Percentiles rank a stretch among this genome's conserved stretches.
Conservation (phyloP, 2,797 vertebrate species). For the Myripristis jacobus region DNA sequence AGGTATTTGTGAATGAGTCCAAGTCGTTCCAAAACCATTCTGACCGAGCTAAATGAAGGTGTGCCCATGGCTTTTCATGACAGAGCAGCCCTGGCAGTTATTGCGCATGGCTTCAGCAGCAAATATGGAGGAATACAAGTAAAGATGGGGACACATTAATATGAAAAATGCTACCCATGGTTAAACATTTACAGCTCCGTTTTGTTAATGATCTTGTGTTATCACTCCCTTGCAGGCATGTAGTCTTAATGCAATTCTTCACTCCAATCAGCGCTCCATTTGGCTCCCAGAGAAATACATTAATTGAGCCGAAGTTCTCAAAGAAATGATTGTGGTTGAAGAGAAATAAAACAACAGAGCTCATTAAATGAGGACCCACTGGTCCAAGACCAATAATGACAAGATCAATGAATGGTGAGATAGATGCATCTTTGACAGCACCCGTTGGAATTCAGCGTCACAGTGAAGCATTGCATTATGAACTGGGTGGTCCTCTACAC, state of each 20-base stretch:
- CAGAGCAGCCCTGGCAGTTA: slow-evolving; percentile 1
- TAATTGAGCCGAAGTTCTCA: slow-evolving; percentile 71
- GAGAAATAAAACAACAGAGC: slow-evolving; percentile 46
- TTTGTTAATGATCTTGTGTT: slow-evolving; percentile 76
- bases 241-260: slow-evolving; percentile 66
- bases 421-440: slow-evolving; percentile 50
- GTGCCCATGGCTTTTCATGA: slow-evolving; percentile 1
- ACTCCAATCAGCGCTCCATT: slow-evolving; percentile 64
- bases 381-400: slow-evolving; percentile 66
- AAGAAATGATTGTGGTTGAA: slow-evolving; percentile 50
- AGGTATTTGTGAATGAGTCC: too few species aligned
- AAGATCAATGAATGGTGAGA: slow-evolving; percentile 58
- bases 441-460: slow-evolving; percentile 39
- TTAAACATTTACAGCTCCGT: slow-evolving; percentile 64
- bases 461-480: slow-evolving; percentile 30
- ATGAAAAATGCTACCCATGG: slow-evolving; percentile 61
- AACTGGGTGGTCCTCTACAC: slow-evolving; percentile 19
- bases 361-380: slow-evolving; percentile 59
- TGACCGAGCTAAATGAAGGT: not conserved
- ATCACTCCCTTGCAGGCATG: slow-evolving; percentile 74
- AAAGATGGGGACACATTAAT: slow-evolving; percentile 56
- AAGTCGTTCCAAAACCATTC: not conserved
- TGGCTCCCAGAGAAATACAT: slow-evolving; percentile 66
- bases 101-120: slow-evolving; percentile 16
- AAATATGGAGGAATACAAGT: slow-evolving; percentile 35